Base-by-base conservation (phyloP, 2,888 invertebrate genomes). In the Desoria tigrina region DNA sequence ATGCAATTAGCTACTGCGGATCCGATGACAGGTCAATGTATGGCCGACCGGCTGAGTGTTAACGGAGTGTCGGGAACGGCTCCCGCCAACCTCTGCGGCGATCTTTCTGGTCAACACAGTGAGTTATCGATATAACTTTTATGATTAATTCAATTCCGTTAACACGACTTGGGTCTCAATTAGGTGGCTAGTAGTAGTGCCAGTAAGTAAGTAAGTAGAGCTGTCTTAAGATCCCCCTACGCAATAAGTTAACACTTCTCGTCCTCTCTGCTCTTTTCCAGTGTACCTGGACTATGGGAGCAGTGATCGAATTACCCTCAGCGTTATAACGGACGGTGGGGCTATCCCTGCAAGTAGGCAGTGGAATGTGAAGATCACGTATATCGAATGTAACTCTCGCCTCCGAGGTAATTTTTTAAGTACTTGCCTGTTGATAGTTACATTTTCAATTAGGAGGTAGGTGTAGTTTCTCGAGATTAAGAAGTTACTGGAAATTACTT, bases 251-350 rank as follows among this genome's bases (percentile, higher is more conserved):
- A 21, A 7, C 49, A 49, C 26, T 53, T 9, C 6, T 26, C 27
- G 24, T 18, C 9, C 53, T 24, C 53, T 26, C 9, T 49, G n/a
- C n/a, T n/a, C n/a, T n/a, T n/a, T n/a, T 53, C n/a, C 45, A 74
- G 74, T 74, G 72, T 74, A 73, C 54, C 51, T 74, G 60, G 72
- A 74, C 42, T 74, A 66, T 37, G 74, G 74, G 28, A 69, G 66
- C 51, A 72, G 71, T 55, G 74, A 74, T 51, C 39, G 74, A 42
- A 72, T 74, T 37, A 73, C 74, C 1, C 28, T 74, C 2, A 61
- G 63, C 9, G 63, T 73, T 45, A 72, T 74, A 11, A 73, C 75
- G 1, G 75, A 74, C 27, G 75, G 75, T 11, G 71, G 63, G 18
- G 68, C 62, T 6, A 42, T 16, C 16, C 3, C 45, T 1, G 3